Percentiles rank a stretch among this genome's conserved stretches.
These are phyloP conservation scores for Macrotis lagotis DNA, from an alignment of 2,113 vertebrate genomes.

Conservation along the genomic window DNA sequence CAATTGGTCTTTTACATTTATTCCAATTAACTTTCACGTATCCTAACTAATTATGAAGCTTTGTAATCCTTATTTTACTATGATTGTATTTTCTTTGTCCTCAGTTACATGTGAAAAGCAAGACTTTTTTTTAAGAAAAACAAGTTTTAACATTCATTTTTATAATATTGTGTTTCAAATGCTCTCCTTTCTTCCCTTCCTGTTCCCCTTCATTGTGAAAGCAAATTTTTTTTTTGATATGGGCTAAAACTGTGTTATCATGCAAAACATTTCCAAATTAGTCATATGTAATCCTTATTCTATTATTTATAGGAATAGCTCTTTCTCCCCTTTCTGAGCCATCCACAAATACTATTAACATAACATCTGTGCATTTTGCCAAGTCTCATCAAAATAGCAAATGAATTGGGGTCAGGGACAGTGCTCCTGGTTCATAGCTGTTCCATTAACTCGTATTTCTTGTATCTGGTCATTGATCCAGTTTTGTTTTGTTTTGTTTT, in stretches of 20 bases:
- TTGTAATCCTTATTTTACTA: not conserved
- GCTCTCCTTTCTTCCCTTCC: too few relatives aligned
- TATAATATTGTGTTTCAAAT: too few relatives aligned
- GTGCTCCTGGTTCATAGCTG: not conserved
- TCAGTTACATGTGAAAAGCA: too few relatives aligned
- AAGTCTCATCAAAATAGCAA: not conserved
- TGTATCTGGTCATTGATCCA: not conserved
- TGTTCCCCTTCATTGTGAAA: too few relatives aligned
- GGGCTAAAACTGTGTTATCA: too few relatives aligned
- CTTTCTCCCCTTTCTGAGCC: not conserved
- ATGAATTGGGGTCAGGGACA: not conserved
- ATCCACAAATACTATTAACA: not conserved
- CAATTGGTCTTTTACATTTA: not conserved
- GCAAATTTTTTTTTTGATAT: too few relatives aligned
- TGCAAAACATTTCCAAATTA: too few relatives aligned
- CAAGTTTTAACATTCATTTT: too few relatives aligned
- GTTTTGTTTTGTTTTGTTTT: not conserved
- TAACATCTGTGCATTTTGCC: not conserved
- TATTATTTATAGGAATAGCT: not conserved
- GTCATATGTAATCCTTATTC: not conserved
- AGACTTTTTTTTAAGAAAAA: too few relatives aligned
- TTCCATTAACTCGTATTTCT: not conserved
- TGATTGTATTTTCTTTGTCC: too few relatives aligned
- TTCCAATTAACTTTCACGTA: not conserved
- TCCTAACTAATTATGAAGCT: not conserved